Base-by-base conservation (phyloP, 2,888 invertebrate species). In the Limnephilus marmoratus region DNA sequence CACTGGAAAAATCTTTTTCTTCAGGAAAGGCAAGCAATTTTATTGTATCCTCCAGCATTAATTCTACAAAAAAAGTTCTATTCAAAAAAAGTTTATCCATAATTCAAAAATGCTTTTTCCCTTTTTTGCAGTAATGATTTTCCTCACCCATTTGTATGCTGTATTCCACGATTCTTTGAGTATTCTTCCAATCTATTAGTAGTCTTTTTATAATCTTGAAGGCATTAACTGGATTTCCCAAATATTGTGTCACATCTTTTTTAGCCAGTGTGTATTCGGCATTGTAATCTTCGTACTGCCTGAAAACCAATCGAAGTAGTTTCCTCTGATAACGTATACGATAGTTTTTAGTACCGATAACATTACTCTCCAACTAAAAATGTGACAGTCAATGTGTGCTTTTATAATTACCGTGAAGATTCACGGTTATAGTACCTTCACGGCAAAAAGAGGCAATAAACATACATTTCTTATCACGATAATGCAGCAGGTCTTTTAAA, bases 151-250 rank as follows among this genome's bases (percentile, higher is more conserved):
- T 82, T 13, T 24, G 49, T 45, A 49, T n/a, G 41, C 15, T n/a
- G 15, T 49, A 12, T 86, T 86, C 45, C 13, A 86, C n/a, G 7
- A 45, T n/a, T n/a, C 41, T 86, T 86, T 49, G 41, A 4, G 86
- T 88, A 12, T 37, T 13, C 18, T 88, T 45, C 88, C 88, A 88
- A 37, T 88, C 88, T 11, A 68, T 68, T 11, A 34, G 29, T 31
- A 88, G 15, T 18, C 80, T 53, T 37, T 88, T 88, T 31, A 88
- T 88, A 68, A 88, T 31, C 53, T 88, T 88, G 31, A 31, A 88
- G 9, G 88, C 53, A 68, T 88, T 88, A n/a, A 88, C 53, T 15
- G 88, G 88, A 18, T 88, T 88, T 18, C 53, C 49, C n/a, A 88
- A 88, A 88, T 88, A 88, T 15, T 34, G 29, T 29, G 68, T 68